These are phyloP conservation scores for Aplochiton taeniatus DNA, from an alignment of 2,797 vertebrate species.

Conservation along the genomic window DNA sequence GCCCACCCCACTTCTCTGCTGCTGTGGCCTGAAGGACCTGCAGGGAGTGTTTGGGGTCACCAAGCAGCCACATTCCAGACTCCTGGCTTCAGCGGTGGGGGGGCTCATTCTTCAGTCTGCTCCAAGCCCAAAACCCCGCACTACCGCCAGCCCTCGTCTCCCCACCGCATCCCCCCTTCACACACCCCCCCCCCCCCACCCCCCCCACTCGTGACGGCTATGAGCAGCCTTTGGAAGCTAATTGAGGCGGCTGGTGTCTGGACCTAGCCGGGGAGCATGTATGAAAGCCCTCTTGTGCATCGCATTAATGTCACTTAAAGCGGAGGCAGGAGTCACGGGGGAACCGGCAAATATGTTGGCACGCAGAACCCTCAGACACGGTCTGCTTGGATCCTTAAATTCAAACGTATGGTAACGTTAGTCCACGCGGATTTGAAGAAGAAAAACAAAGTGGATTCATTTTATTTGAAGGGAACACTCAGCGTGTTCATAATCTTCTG, in stretches of 20 bases:
- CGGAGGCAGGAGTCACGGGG: constrained; percentile 38
- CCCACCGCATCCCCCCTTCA: constrained; percentile 28
- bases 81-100: constrained; percentile 49
- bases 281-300: constrained; percentile 43
- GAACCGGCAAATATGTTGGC: constrained; percentile 27
- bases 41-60: constrained; percentile 61
- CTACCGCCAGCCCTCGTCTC: constrained; percentile 28
- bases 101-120: constrained; percentile 41
- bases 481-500: too few relatives aligned
- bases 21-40: constrained; percentile 49
- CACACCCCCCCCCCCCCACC: constrained; percentile 17
- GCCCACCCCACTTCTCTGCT: constrained; percentile 58
- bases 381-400: too few relatives aligned
- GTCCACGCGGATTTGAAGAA: too few relatives aligned
- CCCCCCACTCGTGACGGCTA: constrained; percentile 25
- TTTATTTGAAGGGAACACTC: too few relatives aligned
- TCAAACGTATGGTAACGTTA: too few relatives aligned
- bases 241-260: constrained; percentile 45
- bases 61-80: constrained; percentile 65
- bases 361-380: neutral
- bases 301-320: constrained; percentile 37
- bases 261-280: constrained; percentile 21
- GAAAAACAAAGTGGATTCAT: too few relatives aligned
- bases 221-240: constrained; percentile 42
- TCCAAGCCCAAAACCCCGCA: constrained; percentile 15